Evolutionary conservation across 23 tunicate genomes (phyloP), one percentile per base, ranked within the genome.

Genomic region (Halocynthia roretzi): DNA sequence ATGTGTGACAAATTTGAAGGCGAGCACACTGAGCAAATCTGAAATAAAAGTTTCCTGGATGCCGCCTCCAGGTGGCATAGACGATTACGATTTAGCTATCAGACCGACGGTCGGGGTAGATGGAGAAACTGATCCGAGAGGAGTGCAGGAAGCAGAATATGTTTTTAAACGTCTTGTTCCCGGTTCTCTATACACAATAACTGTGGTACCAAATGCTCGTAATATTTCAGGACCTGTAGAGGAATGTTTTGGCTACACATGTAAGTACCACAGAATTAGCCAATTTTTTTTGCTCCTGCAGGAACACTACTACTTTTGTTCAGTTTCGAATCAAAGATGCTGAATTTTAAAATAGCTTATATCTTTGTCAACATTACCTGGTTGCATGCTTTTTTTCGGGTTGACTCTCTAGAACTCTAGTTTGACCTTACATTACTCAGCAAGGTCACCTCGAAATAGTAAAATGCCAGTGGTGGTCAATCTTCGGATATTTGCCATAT

Each of bases 31-130:
- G 10, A 68, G 58, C 58, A 83, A 83, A 56, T 60, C 83, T 15
- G 81, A 83, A 73, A 76, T 89, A 8, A 50, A 65, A 6, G 83
- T 76, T 18, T 71, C 81, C 8, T 89, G 96, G 96, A 54, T 66
- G n/a, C 75, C 88, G 52, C 96, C 96, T 18, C 79, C 70, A 5
- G 78, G 83, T 11, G 96, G 96, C 11, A 89, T 76, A 10, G 96
- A 89, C 50, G 77, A 80, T 8, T 89, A 83, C 74, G 52, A 19
- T 8, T 12, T 85, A 12, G 57, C 54, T 7, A 73, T 85, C 2
- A 58, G 65, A 17, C 76, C 73, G 55, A 80, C 72, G 15, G 70
- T 63, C 6, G 71, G 76, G 69, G 67, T 71, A 9, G 69, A 53
- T 23, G 18, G 67, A 53, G 52, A 69, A 19, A 74, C 83, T 74